Conservation (phyloP, 2,113 vertebrate species). For the Picathartes gymnocephalus region DNA sequence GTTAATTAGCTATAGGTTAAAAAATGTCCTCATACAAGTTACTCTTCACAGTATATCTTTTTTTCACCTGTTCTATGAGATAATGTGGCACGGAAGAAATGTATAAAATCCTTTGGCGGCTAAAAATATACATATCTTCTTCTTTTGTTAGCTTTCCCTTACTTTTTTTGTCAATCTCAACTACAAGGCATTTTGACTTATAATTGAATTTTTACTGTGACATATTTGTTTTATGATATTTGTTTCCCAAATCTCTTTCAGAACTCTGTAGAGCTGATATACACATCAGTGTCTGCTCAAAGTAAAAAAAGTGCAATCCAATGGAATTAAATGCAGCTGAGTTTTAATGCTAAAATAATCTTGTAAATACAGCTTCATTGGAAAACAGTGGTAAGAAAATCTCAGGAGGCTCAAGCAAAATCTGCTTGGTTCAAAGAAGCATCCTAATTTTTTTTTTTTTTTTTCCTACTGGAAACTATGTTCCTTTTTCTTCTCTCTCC, state of each 20-base stretch:
- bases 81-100: background rate
- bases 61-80: background rate
- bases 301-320: constrained; percentile 20
- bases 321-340: constrained; percentile 25
- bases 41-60: background rate
- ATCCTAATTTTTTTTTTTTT: background rate
- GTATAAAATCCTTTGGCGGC: background rate
- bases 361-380: constrained; percentile 3
- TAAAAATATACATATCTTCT: background rate
- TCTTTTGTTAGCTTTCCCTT: background rate
- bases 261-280: background rate
- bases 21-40: background rate
- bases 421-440: background rate
- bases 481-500: background rate
- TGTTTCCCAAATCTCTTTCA: constrained; percentile 24
- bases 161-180: background rate
- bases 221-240: constrained; percentile 1
- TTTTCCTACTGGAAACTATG: background rate
- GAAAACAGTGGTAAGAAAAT: background rate
- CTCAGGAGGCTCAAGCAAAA: constrained; percentile 2
- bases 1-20: background rate
- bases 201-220: constrained; percentile 25
- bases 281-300: background rate
- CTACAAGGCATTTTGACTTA: background rate
- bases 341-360: constrained; percentile 44